Evolutionary conservation across 2,888 invertebrate species (phyloP).

Genomic region (Trachelus tabidus): DNA sequence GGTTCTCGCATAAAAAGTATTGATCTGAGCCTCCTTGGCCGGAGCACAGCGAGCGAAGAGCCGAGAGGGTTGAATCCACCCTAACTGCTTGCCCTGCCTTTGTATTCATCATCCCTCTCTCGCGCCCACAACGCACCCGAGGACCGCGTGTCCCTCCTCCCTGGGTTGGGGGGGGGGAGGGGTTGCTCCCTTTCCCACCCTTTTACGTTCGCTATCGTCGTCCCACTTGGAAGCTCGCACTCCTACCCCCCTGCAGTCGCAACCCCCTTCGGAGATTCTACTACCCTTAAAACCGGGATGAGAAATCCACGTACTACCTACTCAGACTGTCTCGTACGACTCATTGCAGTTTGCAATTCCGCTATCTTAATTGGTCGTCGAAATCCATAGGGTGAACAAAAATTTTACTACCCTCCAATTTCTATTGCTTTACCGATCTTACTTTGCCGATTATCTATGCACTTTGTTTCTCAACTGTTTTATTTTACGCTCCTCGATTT

Average conservation of each 20-base stretch:
- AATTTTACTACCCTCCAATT: no score
- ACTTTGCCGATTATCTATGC: no score
- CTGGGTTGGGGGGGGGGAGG: neutral
- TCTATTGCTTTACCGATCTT: no score
- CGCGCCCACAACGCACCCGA: constrained; percentile 33
- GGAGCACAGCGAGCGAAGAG: constrained; percentile 35
- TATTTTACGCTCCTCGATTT: no score
- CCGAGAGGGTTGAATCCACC: constrained; percentile 64
- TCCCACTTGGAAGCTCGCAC: constrained; percentile 19
- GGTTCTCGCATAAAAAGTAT: constrained; percentile 64
- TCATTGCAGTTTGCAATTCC: neutral
- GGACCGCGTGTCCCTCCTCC: neutral
- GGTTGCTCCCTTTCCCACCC: constrained; percentile 16
- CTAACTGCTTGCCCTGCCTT: constrained; percentile 61
- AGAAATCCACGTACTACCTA: constrained; percentile 43
- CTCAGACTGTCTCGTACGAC: constrained; percentile 21
- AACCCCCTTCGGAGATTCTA: constrained; percentile 13
- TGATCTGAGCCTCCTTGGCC: constrained; percentile 58
- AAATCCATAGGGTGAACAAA: no score
- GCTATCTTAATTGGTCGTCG: neutral
- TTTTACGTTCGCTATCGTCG: constrained; percentile 5
- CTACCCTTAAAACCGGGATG: constrained; percentile 21
- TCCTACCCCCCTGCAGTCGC: constrained; percentile 2
- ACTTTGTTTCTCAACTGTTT: no score
- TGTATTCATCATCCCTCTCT: constrained; percentile 64